Conservation (phyloP, 2,888 invertebrate genomes). For the Microchrysa polita region DNA sequence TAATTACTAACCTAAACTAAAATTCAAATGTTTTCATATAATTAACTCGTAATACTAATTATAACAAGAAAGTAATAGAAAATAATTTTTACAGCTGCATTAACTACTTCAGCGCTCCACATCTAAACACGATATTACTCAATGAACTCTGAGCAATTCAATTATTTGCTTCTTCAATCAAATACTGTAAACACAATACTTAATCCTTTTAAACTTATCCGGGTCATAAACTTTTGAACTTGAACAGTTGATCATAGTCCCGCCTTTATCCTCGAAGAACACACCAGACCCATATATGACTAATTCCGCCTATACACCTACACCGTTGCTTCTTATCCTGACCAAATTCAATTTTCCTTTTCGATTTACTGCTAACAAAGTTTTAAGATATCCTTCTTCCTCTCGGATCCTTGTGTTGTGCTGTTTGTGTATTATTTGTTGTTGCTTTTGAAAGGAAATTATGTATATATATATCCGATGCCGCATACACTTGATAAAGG, state of each 20-base stretch:
- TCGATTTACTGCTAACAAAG: constrained; percentile 37
- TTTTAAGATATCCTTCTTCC: constrained; percentile 29
- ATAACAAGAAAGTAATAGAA: too few relatives aligned
- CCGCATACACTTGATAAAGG: too few relatives aligned
- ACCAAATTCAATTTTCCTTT: constrained; percentile 36
- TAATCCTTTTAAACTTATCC: constrained; percentile 6
- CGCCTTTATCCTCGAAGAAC: background rate
- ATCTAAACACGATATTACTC: too few relatives aligned
- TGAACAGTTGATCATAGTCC: background rate
- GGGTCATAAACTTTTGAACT: constrained; percentile 18
- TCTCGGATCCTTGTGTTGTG: constrained; percentile 10
- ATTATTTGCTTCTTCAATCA: background rate
- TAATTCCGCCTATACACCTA: too few relatives aligned
- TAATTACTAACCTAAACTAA: background rate
- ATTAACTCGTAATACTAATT: too few relatives aligned
- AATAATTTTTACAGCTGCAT: too few relatives aligned
- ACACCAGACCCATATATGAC: background rate
- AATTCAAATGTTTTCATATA: too few relatives aligned
- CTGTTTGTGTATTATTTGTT: constrained; percentile 13
- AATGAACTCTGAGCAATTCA: too few relatives aligned
- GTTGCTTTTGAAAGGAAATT: too few relatives aligned
- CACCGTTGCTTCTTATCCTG: constrained; percentile 8
- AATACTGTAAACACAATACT: background rate
- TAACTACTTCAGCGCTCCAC: too few relatives aligned
- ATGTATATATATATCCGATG: too few relatives aligned